Percentiles rank a stretch among this genome's conserved stretches.
Evolutionary conservation across 2,797 vertebrate species (phyloP).

Genomic region (Fratercula arctica): DNA sequence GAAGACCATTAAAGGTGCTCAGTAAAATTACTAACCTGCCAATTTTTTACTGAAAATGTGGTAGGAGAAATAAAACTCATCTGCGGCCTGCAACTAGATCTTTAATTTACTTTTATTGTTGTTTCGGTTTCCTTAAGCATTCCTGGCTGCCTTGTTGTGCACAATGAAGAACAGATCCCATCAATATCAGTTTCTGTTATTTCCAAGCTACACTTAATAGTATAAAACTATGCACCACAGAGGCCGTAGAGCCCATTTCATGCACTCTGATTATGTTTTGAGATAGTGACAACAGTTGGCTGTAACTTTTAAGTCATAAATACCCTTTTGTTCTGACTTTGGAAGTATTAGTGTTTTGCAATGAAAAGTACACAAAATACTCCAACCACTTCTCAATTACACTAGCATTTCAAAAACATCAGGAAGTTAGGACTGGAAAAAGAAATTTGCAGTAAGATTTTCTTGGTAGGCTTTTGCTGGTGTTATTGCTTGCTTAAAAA

Average conservation of each 20-base stretch:
- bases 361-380: not conserved
- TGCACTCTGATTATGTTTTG: slow-evolving; percentile 17
- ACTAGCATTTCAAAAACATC: not conserved
- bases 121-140: slow-evolving; percentile 48
- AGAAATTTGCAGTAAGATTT: not conserved
- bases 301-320: slow-evolving; percentile 30
- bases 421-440: not conserved
- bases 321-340: not conserved
- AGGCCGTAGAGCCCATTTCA: slow-evolving; percentile 33
- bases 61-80: slow-evolving; percentile 41
- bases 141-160: slow-evolving; percentile 39
- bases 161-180: slow-evolving; percentile 59
- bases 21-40: slow-evolving; percentile 28
- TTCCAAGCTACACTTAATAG: slow-evolving; percentile 41
- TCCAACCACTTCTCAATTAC: slow-evolving; percentile 24
- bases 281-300: slow-evolving; percentile 17
- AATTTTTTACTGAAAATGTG: slow-evolving; percentile 40
- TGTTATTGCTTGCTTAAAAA: not conserved
- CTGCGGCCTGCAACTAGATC: not conserved
- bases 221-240: slow-evolving; percentile 40
- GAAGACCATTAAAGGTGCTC: slow-evolving; percentile 19
- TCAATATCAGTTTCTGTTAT: slow-evolving; percentile 51
- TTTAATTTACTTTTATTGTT: slow-evolving; percentile 56
- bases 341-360: slow-evolving; percentile 13
- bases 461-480: not conserved